These are phyloP conservation scores for Gasteruption jaculator DNA, from an alignment of 2,888 invertebrate genomes.

Conservation along the genomic window DNA sequence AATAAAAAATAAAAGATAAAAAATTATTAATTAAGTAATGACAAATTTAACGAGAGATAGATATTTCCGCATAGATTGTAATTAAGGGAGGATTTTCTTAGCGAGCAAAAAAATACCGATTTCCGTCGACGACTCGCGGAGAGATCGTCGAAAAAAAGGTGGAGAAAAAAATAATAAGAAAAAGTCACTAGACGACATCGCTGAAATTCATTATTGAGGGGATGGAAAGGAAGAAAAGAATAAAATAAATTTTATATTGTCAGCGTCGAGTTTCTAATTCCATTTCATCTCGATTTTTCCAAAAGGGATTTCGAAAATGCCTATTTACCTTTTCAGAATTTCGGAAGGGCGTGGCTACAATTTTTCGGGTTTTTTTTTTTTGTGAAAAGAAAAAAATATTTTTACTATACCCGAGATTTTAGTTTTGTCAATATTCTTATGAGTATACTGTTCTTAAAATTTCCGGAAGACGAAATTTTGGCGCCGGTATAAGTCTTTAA, in stretches of 20 bases:
- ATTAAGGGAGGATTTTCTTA: too few species aligned
- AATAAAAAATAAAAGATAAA: conserved; percentile 17
- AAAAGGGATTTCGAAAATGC: not conserved
- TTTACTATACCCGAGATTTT: too few species aligned
- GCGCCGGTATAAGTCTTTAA: too few species aligned
- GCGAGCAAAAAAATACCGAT: too few species aligned
- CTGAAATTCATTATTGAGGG: conserved; percentile 15
- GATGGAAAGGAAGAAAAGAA: conserved; percentile 26
- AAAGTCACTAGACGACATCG: conserved; percentile 19
- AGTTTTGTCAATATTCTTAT: too few species aligned
- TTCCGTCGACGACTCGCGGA: too few species aligned
- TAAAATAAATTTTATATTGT: conserved; percentile 34
- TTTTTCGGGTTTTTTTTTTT: conserved; percentile 9
- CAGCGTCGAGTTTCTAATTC: conserved; percentile 10
- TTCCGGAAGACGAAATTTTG: too few species aligned
- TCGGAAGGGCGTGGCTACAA: not conserved
- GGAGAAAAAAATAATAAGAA: too few species aligned
- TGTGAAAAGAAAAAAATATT: not conserved
- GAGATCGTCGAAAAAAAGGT: too few species aligned
- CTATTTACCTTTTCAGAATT: not conserved
- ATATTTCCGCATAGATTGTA: too few species aligned
- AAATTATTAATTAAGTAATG: conserved; percentile 15
- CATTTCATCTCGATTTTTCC: not conserved
- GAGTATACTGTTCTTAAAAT: too few species aligned
- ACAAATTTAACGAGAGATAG: too few species aligned